A percentile compares a stretch with the other conserved stretches of the same genome.
Conservation (phyloP, 2,888 invertebrate species). For the Empis stercorea region DNA sequence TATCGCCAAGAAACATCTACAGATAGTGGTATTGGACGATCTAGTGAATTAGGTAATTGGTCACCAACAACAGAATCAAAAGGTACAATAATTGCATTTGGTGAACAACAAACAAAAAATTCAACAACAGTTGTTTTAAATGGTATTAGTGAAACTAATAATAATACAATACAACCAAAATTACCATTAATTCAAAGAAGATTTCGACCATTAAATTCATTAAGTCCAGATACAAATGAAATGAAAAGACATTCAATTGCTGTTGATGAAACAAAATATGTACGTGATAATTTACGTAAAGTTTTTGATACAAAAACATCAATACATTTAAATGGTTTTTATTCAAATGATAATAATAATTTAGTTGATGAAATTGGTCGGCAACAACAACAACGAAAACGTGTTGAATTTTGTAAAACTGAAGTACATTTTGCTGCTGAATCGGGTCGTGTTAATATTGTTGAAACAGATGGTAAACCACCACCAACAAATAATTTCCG, state of each 20-base stretch:
- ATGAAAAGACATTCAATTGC: slow-evolving; percentile 45
- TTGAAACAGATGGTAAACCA: slow-evolving; percentile 77
- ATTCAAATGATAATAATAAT: slow-evolving; percentile 8
- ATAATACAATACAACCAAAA: neutral
- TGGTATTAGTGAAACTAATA: neutral
- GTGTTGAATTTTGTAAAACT: slow-evolving; percentile 75
- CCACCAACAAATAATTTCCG: slow-evolving; percentile 72
- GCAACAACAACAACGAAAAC: slow-evolving; percentile 53
- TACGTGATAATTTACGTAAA: slow-evolving; percentile 28
- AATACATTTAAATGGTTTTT: slow-evolving; percentile 28
- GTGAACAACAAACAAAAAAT: slow-evolving; percentile 16
- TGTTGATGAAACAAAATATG: slow-evolving; percentile 43
- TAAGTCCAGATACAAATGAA: slow-evolving; percentile 12
- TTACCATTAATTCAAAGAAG: slow-evolving; percentile 15
- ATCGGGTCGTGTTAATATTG: slow-evolving; percentile 73
- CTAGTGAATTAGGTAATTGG: slow-evolving; percentile 48
- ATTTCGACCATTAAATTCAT: slow-evolving; percentile 12
- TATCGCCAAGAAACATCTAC: slow-evolving; percentile 58
- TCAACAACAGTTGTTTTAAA: slow-evolving; percentile 1
- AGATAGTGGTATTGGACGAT: slow-evolving; percentile 63
- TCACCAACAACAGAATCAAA: slow-evolving; percentile 27
- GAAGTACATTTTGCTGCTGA: slow-evolving; percentile 80
- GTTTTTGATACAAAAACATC: slow-evolving; percentile 23
- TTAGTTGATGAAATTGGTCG: neutral
- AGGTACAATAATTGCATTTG: slow-evolving; percentile 31